phyloP scores from a whole-genome alignment of 2,888 invertebrate species.

The Cyclophora punctaria region DNA sequence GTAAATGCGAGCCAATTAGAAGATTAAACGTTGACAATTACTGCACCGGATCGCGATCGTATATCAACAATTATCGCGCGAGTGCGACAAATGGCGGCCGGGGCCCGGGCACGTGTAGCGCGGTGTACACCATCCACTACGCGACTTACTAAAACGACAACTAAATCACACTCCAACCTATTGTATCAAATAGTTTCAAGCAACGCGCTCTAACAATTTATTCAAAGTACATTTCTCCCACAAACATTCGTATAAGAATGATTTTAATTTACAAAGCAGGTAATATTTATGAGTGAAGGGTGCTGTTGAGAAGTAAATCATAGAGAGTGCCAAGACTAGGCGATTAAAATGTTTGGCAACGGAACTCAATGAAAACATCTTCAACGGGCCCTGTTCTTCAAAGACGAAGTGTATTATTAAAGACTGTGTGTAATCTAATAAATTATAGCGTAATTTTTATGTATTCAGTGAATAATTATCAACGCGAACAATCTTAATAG shows the following conservation, averaged over 20 bases:
- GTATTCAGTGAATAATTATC: no score
- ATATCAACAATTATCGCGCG: slow-evolving; percentile 75
- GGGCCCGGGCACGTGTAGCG: slow-evolving; percentile 52
- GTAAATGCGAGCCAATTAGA: slow-evolving; percentile 74
- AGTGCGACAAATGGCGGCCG: slow-evolving; percentile 68
- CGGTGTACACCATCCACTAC: slow-evolving; percentile 23
- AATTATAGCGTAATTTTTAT: not conserved
- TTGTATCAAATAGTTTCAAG: no score
- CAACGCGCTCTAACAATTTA: no score
- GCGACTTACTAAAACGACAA: no score
- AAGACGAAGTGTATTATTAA: slow-evolving; percentile 37
- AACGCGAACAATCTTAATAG: no score
- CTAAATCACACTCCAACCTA: no score
- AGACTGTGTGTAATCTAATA: slow-evolving; percentile 18
- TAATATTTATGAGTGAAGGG: slow-evolving; percentile 43
- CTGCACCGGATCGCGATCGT: slow-evolving; percentile 69
- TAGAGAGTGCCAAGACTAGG: slow-evolving; percentile 58
- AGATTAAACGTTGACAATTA: slow-evolving; percentile 76
- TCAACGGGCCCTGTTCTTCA: slow-evolving; percentile 30
- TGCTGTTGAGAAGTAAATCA: slow-evolving; percentile 69
- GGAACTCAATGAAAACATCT: slow-evolving; percentile 43
- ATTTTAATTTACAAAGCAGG: slow-evolving; percentile 10
- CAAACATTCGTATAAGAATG: not conserved
- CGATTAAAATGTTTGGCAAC: slow-evolving; percentile 61
- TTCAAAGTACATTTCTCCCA: no score